These are phyloP conservation scores for Dipus sagitta DNA, from an alignment of 2,797 vertebrate species.

Conservation along the genomic window DNA sequence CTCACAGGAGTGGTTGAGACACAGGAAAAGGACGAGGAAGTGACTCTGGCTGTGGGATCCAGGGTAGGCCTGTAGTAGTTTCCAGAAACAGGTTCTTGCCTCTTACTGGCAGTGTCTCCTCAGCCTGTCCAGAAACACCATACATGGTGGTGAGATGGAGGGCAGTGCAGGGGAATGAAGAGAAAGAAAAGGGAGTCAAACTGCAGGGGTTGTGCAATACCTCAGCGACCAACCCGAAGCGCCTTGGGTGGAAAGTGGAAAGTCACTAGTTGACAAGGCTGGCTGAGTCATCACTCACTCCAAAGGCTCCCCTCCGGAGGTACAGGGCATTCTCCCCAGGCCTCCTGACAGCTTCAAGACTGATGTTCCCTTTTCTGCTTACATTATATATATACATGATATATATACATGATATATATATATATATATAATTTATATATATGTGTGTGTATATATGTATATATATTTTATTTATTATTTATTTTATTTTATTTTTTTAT, in stretches of 20 bases:
- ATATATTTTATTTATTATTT: too few relatives aligned
- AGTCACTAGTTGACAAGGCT: conserved; percentile 5
- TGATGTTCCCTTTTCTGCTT: background rate
- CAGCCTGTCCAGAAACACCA: background rate
- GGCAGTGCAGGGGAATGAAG: background rate
- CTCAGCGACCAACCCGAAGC: background rate
- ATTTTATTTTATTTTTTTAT: too few relatives aligned
- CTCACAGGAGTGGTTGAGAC: background rate
- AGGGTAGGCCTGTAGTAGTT: background rate
- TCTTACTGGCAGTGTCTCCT: background rate
- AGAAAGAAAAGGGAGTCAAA: background rate
- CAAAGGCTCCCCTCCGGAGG: background rate
- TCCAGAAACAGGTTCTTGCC: background rate
- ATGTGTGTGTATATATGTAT: too few relatives aligned
- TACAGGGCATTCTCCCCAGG: background rate
- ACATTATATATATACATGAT: too few relatives aligned
- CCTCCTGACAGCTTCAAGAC: background rate
- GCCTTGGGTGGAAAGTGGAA: conserved; percentile 45
- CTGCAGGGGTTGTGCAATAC: background rate
- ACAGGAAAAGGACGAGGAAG: background rate
- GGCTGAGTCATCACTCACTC: background rate
- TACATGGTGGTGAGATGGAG: background rate
- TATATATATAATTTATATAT: too few relatives aligned
- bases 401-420: too few relatives aligned
- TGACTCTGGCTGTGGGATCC: background rate